A percentile compares a stretch with the other conserved stretches of the same genome.
Conservation (phyloP, 1,140 invertebrate genomes). For the Saccostrea echinata region DNA sequence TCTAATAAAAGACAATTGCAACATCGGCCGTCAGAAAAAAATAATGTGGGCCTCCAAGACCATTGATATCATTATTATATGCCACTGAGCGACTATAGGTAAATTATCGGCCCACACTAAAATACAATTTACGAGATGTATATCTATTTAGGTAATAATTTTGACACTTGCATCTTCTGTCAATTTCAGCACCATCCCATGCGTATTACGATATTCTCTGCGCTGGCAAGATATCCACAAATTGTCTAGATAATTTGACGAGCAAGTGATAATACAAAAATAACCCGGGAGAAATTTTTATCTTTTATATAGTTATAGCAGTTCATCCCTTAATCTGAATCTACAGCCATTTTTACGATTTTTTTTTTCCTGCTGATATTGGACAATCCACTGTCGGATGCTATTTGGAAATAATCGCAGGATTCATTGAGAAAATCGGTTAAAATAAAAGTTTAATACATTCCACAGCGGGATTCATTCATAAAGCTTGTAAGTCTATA, state of each 20-base stretch:
- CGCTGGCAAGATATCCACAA: neutral
- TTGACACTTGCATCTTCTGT: constrained; percentile 1
- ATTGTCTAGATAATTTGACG: neutral
- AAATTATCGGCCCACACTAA: constrained; percentile 2
- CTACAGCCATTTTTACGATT: neutral
- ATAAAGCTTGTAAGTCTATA: neutral
- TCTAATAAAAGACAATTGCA: too few relatives aligned
- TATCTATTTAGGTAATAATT: neutral
- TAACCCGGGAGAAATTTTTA: neutral
- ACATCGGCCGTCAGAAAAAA: neutral
- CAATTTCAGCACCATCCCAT: constrained; percentile 2
- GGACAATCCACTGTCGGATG: neutral
- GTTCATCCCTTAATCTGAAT: neutral
- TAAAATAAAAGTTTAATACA: neutral
- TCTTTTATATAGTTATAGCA: neutral
- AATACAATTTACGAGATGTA: neutral
- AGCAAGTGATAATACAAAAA: constrained; percentile 3
- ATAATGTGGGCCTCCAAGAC: neutral
- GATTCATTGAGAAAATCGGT: constrained; percentile 7
- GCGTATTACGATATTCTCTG: neutral
- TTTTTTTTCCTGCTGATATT: neutral
- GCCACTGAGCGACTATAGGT: neutral
- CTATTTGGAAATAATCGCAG: neutral
- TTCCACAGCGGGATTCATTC: neutral
- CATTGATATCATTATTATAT: neutral